Conservation (phyloP, 2,888 invertebrate species). For the Alentia gelatinosa region DNA sequence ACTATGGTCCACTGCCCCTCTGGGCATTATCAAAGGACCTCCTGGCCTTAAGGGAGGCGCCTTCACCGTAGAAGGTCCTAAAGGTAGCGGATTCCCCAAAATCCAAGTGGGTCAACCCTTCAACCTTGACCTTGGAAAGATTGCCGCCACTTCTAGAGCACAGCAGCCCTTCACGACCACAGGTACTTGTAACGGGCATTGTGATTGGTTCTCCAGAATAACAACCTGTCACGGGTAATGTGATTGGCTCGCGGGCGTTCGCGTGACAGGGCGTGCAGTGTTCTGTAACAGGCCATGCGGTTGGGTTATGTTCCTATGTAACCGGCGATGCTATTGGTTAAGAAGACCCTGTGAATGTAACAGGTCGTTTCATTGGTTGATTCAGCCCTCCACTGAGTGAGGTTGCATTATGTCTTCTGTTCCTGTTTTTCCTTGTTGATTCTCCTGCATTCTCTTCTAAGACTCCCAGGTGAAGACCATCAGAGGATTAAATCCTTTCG, state of each 20-base stretch:
- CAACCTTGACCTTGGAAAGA: background rate
- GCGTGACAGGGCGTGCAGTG: background rate
- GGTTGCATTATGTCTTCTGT: background rate
- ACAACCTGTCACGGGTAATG: background rate
- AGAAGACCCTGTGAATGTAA: background rate
- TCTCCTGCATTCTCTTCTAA: background rate
- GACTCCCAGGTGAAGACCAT: too few species aligned
- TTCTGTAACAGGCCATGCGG: background rate
- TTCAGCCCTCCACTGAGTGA: background rate
- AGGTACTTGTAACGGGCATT: conserved; percentile 39
- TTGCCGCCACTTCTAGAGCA: background rate
- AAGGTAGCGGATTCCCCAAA: conserved; percentile 18
- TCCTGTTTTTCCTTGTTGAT: background rate
- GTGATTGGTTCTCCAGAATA: conserved; percentile 24
- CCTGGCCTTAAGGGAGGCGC: conserved; percentile 3
- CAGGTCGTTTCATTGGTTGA: background rate
- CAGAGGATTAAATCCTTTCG: too few species aligned
- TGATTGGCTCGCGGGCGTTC: background rate
- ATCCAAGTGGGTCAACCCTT: conserved; percentile 1
- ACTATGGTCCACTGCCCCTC: conserved; percentile 14
- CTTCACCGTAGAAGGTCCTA: conserved; percentile 22
- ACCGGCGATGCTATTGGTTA: background rate
- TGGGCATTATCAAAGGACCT: conserved; percentile 22
- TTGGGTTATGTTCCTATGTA: background rate
- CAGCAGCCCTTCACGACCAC: background rate